Conservation (phyloP, 2,113 vertebrate genomes). For the Steatornis caripensis region DNA sequence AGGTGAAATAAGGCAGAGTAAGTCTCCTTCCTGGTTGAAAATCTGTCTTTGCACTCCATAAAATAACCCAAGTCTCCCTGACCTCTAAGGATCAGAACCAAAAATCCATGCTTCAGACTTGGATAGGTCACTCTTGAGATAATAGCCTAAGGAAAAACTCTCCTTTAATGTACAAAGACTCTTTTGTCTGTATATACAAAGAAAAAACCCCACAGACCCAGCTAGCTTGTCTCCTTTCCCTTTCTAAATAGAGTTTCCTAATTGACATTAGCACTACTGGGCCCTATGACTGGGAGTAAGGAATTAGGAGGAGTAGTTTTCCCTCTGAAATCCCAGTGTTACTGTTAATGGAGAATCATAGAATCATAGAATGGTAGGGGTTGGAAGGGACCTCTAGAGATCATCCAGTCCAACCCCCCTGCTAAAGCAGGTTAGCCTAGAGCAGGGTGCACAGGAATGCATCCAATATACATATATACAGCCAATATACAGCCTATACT, state of each 20-base stretch:
- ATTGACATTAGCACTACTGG: background rate
- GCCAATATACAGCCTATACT: background rate
- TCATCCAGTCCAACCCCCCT: no score
- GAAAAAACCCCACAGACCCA: background rate
- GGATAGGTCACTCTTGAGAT: background rate
- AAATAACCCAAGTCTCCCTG: background rate
- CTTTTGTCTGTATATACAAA: background rate
- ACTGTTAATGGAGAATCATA: background rate
- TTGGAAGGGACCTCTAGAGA: no score
- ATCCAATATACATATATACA: no score
- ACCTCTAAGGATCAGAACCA: background rate
- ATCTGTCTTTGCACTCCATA: background rate
- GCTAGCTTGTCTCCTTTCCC: background rate
- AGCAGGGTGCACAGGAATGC: no score
- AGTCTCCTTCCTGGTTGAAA: background rate
- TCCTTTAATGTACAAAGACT: background rate
- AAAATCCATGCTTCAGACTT: background rate
- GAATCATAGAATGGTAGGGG: no score
- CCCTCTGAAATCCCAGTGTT: background rate
- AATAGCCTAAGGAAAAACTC: background rate
- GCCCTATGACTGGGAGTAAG: background rate
- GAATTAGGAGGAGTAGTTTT: background rate
- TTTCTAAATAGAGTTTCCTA: background rate
- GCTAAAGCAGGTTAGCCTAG: no score
- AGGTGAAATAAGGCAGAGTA: background rate